Base-by-base conservation (phyloP, 2,113 vertebrate genomes). In the Phalacrocorax aristotelis region DNA sequence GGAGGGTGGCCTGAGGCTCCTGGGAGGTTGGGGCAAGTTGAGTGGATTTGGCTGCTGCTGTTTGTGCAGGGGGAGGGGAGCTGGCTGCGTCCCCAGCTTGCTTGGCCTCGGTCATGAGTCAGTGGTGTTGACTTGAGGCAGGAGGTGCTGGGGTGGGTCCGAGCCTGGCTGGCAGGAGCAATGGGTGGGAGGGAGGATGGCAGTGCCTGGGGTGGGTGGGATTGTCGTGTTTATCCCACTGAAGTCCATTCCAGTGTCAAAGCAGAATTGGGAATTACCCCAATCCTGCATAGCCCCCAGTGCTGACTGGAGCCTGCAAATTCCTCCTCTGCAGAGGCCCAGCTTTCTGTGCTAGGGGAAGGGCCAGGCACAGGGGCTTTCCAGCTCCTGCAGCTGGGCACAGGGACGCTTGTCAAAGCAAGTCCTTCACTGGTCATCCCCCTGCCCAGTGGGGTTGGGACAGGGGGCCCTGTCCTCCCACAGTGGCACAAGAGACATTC, bases 211-310 rank as follows among this genome's bases (percentile, higher is more conserved):
- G 3, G 5, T 42, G 42, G 30, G 19, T 61, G 61, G 19, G 76
- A 48, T 71, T 44, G 19, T 44, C 10, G 3, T 54, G 30, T 60
- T 93, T 79, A 25, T 76, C 54, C 44, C 38, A 19, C 58, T 52
- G 4, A 69, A 54, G 42, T 65, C 55, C 8, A 29, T 64, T 72
- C 58, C 40, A 44, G 26, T 18, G 17, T 64, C 38, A 55, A 42
- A 83, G 80, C 51, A 32, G 72, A 78, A 16, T 32, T 51, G 3
- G 4, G 15, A 68, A 55, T 18, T 79, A 4, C 21, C 27, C 30
- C 5, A 2, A 0, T 21, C 36, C 66, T 54, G 4, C 0, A 0
- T 7, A 70, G 42, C 32, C 30, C 3, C 27, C 1, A 7, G 38
- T 29, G 46, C 34, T 80, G 77, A 40, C 55, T 75, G 57, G 17